Evolutionary conservation across 2,113 vertebrate species (phyloP), one percentile per base, ranked within the genome.

Genomic region (Mormyrus iriodes): DNA sequence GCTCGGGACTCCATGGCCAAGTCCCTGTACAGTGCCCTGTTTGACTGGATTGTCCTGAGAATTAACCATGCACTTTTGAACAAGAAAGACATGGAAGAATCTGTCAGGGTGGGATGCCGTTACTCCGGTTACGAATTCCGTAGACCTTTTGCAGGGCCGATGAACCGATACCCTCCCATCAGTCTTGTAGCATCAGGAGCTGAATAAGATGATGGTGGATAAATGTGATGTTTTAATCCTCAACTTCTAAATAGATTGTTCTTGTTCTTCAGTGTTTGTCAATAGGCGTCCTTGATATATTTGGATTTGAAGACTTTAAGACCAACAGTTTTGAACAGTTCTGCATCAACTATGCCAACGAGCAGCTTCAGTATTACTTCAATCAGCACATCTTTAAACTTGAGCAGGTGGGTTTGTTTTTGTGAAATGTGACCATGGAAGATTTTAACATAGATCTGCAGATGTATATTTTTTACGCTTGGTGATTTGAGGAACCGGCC

Each of bases 1-100:
- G 97, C 98, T 73, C 96, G 98, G 8, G 98, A 99, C 94, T 99
- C 98, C 35, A 99, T 99, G 98, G 98, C 98, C n/a, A 99, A 99
- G 93, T 99, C 98, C 42, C 92, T 99, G 85, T 99, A 99, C 94
- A 99, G 98, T 15, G 98, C 98, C n/a, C 95, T 99, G 82, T 99
- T 99, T 31, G 98, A 99, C 86, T 99, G 98, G 98, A 99, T 99
- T 0, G 98, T 99, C 86, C 95, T 99, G 51, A 94, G 98, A n/a
- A 99, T 99, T 92, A 99, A 99, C 94, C 98, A 99, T 0, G 98
- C 98, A 0, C 96, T 99, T 52, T 97, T 99, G 19, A 99, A 99
- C 93, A 99, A 99, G 94, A 98, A 96, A 91, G 98, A 99, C 94
- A 97, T 99, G 97, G 98, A 98, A 90, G 98, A 98, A 83, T 97